Evolutionary conservation across 2,113 vertebrate species (phyloP), one percentile per base, ranked within the genome.

Genomic region (Pitta sordida): DNA sequence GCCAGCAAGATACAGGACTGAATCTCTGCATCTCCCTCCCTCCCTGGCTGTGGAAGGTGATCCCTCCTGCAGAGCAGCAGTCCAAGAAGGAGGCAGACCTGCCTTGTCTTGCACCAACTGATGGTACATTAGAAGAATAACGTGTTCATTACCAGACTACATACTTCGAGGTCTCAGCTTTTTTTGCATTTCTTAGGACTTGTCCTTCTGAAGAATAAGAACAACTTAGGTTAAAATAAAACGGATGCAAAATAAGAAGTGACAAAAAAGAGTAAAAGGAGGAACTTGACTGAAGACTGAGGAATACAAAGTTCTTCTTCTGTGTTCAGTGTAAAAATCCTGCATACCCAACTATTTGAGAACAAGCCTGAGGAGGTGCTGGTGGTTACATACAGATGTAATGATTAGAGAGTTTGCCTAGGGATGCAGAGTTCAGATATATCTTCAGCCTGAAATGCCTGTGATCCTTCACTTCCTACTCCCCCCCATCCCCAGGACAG

Each of bases 281-380:
- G 24, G 29, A 64, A 55, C 11, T 88, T 86, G n/a, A 19, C 29
- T 58, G 73, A 89, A 85, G 51, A 64, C 6, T 17, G 36, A 76
- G 15, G 67, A 71, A 55, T 74, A 39, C 12, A 24, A 51, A 62
- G 55, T 56, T 84, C 52, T 7, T 82, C 59, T 65, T 34, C 52
- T 63, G 6, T 59, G 21, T 55, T 51, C 3, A 2, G 2, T 21
- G 15, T 75, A 52, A 0, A 0, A 24, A 20, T 69, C 36, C 27
- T 2, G 3, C 79, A 10, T 44, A 48, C 27, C 39, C 63, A 62
- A 14, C 5, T 8, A 23, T 73, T 81, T 41, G 58, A 62, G 39
- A 60, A 15, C 5, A 16, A 56, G 20, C 15, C 43, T 68, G 49
- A 83, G 67, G 37, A 60, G 19, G 24, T 70, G 26, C 9, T 11